Evolutionary conservation across 2,888 invertebrate species (phyloP).

Genomic region (Apodemia mormo): DNA sequence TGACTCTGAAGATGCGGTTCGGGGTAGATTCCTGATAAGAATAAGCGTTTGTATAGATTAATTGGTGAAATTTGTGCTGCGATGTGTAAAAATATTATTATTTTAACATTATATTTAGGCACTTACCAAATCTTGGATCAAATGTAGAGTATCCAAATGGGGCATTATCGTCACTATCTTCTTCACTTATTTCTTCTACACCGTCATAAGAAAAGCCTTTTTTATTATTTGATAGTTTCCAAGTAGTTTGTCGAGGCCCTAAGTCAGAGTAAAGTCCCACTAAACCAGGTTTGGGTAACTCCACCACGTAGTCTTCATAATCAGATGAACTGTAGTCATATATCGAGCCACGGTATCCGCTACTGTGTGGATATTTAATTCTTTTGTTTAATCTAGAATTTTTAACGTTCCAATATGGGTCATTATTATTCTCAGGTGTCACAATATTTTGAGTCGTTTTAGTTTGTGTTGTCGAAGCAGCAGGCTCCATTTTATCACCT

Average conservation of each 20-base stretch:
- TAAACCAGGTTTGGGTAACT: conserved; percentile 67
- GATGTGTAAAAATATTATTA: neutral
- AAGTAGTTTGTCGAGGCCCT: conserved; percentile 46
- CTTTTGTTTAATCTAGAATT: conserved; percentile 46
- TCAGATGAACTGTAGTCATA: conserved; percentile 50
- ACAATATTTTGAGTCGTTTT: conserved; percentile 46
- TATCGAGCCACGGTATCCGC: conserved; percentile 37
- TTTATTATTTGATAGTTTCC: conserved; percentile 45
- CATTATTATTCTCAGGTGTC: conserved; percentile 51
- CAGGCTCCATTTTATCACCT: conserved; percentile 40
- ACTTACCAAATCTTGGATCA: conserved; percentile 63
- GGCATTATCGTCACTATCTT: conserved; percentile 48
- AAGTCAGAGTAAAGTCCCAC: conserved; percentile 65
- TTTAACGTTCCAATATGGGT: conserved; percentile 73
- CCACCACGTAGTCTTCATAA: conserved; percentile 58
- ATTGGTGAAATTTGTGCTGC: no score
- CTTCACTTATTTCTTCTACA: conserved; percentile 44
- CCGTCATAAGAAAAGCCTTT: conserved; percentile 42
- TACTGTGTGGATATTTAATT: conserved; percentile 36
- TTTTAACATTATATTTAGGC: conserved; percentile 19
- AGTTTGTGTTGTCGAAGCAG: conserved; percentile 38
- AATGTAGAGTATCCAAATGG: conserved; percentile 63
- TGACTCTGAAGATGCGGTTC: no score
- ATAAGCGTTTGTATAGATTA: no score
- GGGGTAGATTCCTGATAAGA: no score